phyloP scores from a whole-genome alignment of 2,888 invertebrate species.

The Meloe dianella region DNA sequence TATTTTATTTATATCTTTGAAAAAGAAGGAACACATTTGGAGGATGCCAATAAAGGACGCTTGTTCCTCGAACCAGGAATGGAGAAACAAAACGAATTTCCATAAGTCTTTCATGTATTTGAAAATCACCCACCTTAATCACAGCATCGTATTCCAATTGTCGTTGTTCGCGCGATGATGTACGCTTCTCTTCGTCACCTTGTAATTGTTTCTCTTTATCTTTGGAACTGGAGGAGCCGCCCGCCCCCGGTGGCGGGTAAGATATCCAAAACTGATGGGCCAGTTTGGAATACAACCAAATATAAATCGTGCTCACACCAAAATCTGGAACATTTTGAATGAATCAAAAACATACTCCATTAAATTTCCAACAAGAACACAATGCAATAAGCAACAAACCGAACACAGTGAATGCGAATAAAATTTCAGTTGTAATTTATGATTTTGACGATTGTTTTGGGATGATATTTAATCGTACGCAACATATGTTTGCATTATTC shows the following conservation, averaged over 20 bases:
- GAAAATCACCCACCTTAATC: constrained; percentile 59
- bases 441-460: no score
- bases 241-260: constrained; percentile 80
- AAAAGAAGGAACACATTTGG: no score
- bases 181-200: constrained; percentile 61
- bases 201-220: constrained; percentile 61
- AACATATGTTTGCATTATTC: no score
- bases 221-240: constrained; percentile 66
- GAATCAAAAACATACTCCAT: not conserved
- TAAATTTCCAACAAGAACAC: no score
- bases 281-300: constrained; percentile 66
- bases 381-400: no score
- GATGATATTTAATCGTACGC: not conserved
- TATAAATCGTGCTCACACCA: not conserved
- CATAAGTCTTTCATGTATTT: no score
- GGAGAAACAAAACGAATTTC: no score
- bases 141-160: constrained; percentile 69
- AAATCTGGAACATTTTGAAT: not conserved
- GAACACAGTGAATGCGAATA: no score
- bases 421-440: no score
- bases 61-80: no score
- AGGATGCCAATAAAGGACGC: no score
- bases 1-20: no score
- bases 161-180: constrained; percentile 64
- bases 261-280: constrained; percentile 88